phyloP scores from a whole-genome alignment of 2,113 vertebrate species.

The Butorides virescens region DNA sequence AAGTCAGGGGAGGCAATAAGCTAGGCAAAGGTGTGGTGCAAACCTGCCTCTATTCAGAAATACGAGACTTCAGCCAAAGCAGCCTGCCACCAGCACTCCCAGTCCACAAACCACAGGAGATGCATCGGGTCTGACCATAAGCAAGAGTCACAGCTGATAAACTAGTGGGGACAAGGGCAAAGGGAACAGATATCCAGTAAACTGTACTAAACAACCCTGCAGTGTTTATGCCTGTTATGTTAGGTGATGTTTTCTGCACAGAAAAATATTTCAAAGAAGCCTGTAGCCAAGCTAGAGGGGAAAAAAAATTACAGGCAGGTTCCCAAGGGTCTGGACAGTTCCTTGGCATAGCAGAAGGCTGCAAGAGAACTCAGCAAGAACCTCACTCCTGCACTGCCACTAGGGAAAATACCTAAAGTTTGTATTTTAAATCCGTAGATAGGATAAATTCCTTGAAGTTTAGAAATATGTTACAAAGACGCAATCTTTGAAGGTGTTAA shows the following conservation, averaged over 20 bases:
- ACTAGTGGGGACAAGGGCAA: neutral
- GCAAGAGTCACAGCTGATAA: neutral
- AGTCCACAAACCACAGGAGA: neutral
- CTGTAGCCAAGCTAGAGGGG: neutral
- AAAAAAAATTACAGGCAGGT: neutral
- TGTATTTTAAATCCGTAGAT: neutral
- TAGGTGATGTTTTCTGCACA: neutral
- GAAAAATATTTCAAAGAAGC: neutral
- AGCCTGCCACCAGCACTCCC: neutral
- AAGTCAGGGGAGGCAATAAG: neutral
- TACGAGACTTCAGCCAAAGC: neutral
- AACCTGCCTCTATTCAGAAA: neutral
- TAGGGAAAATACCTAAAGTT: neutral
- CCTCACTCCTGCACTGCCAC: accelerated
- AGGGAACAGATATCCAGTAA: neutral
- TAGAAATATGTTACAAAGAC: neutral
- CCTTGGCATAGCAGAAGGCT: neutral
- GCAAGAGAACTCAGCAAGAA: neutral
- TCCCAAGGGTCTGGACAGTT: neutral
- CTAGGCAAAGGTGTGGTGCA: neutral
- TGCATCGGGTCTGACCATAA: accelerated
- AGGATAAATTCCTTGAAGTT: neutral
- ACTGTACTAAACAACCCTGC: neutral
- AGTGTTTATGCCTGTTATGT: neutral
- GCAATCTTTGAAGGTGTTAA: neutral